These are phyloP conservation scores for Dryobota labecula DNA, from an alignment of 2,888 invertebrate genomes.

Conservation along the genomic window DNA sequence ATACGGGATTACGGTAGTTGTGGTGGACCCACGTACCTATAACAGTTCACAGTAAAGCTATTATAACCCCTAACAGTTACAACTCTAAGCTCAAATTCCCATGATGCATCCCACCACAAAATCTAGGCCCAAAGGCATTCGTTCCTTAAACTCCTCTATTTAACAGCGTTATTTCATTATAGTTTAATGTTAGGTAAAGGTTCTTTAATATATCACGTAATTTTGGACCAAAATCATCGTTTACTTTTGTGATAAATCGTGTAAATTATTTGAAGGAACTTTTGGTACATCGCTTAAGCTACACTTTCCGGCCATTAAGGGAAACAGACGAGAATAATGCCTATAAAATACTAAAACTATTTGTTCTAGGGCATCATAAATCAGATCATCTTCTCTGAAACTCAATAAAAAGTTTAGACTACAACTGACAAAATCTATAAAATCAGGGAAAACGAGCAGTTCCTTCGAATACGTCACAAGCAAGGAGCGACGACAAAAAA, in stretches of 20 bases:
- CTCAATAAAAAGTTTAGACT: slow-evolving; percentile 43
- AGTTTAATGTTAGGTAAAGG: slow-evolving; percentile 73
- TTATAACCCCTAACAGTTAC: slow-evolving; percentile 61
- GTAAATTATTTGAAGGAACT: slow-evolving; percentile 46
- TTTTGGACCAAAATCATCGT: slow-evolving; percentile 58
- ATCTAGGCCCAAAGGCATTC: slow-evolving; percentile 72
- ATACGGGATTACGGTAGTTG: slow-evolving; percentile 83
- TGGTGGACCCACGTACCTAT: slow-evolving; percentile 74
- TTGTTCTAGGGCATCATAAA: slow-evolving; percentile 6
- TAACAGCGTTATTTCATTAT: slow-evolving; percentile 78
- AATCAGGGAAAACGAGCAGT: slow-evolving; percentile 59
- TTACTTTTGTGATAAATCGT: slow-evolving; percentile 57
- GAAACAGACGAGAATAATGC: slow-evolving; percentile 31
- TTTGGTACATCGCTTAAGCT: slow-evolving; percentile 33
- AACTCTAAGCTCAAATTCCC: slow-evolving; percentile 70
- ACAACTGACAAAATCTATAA: slow-evolving; percentile 52
- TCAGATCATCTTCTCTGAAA: slow-evolving; percentile 24
- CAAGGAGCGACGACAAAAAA: slow-evolving; percentile 74
- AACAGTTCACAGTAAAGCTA: slow-evolving; percentile 67
- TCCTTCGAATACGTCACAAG: slow-evolving; percentile 68
- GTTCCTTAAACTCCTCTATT: slow-evolving; percentile 76
- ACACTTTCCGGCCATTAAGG: slow-evolving; percentile 37
- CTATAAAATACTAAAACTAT: slow-evolving; percentile 36
- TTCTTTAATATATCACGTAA: slow-evolving; percentile 66
- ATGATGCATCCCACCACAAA: slow-evolving; percentile 54